A percentile compares a stretch with the other conserved stretches of the same genome.
These are phyloP conservation scores for Aldrovandia affinis DNA, from an alignment of 2,797 vertebrate genomes.

Conservation along the genomic window DNA sequence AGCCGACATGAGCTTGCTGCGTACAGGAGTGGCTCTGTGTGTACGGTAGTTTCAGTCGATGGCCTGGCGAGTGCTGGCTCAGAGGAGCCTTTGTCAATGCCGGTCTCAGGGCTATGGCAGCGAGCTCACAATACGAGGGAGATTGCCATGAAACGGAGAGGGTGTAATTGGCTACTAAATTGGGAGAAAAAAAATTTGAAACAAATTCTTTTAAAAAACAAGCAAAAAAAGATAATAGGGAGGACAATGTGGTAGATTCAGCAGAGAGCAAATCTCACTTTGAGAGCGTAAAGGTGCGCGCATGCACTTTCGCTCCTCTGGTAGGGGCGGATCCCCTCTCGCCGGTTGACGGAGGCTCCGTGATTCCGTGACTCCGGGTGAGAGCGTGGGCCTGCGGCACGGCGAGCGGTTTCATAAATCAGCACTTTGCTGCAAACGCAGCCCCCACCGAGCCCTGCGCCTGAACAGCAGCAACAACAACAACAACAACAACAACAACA, in stretches of 20 bases:
- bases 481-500: constrained; percentile 31
- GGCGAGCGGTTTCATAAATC: constrained; percentile 72
- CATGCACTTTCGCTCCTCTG: constrained; percentile 45
- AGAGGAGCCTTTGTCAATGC: too few relatives aligned
- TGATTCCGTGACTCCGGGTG: constrained; percentile 58
- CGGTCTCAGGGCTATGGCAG: too few relatives aligned
- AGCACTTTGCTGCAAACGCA: constrained; percentile 55
- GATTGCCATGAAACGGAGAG: too few relatives aligned
- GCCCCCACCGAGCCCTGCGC: constrained; percentile 54
- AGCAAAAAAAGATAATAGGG: too few relatives aligned
- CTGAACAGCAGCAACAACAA: constrained; percentile 36
- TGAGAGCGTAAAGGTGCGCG: neutral
- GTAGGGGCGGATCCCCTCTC: constrained; percentile 50
- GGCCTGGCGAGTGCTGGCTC: too few relatives aligned
- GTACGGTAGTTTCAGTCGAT: too few relatives aligned
- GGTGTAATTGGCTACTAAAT: too few relatives aligned
- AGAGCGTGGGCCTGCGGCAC: constrained; percentile 62
- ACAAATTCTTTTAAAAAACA: too few relatives aligned
- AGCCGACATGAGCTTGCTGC: too few relatives aligned
- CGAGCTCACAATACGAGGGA: too few relatives aligned
- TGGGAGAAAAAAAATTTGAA: too few relatives aligned
- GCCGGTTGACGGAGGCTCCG: constrained; percentile 54
- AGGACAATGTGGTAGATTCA: neutral
- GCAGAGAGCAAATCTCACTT: neutral
- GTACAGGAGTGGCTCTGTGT: too few relatives aligned